These are phyloP conservation scores for Dicerorhinus sumatrensis DNA, from an alignment of 2,113 vertebrate genomes.

Conservation along the genomic window DNA sequence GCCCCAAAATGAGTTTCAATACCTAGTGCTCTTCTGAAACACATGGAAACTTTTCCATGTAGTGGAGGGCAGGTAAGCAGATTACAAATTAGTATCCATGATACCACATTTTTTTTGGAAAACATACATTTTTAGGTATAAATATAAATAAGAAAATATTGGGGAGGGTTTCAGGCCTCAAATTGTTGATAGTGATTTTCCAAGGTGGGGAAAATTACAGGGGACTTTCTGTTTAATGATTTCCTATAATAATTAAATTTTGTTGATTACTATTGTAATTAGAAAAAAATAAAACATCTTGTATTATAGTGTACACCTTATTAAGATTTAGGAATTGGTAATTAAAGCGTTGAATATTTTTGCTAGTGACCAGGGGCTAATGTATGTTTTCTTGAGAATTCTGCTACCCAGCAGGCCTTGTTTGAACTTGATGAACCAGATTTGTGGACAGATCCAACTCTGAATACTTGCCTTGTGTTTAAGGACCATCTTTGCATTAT, in stretches of 20 bases:
- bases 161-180: not conserved
- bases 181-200: not conserved
- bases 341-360: conserved; percentile 28
- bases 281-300: conserved; percentile 2
- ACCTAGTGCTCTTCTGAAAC: not conserved
- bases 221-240: not conserved
- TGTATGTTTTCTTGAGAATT: not conserved
- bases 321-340: not conserved
- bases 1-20: conserved; percentile 4
- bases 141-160: not conserved
- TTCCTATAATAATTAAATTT: not conserved
- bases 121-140: not conserved
- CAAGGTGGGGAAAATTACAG: not conserved
- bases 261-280: not conserved
- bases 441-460: not conserved
- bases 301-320: not conserved
- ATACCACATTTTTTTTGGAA: not conserved
- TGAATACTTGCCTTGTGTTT: not conserved
- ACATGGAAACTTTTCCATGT: not conserved
- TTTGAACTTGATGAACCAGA: conserved; percentile 21
- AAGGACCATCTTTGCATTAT: not conserved
- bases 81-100: not conserved
- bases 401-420: not conserved
- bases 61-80: not conserved
- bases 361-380: not conserved